Evolutionary conservation across 2,888 invertebrate genomes (phyloP).

Genomic region (Rhorus exstirpatorius): DNA sequence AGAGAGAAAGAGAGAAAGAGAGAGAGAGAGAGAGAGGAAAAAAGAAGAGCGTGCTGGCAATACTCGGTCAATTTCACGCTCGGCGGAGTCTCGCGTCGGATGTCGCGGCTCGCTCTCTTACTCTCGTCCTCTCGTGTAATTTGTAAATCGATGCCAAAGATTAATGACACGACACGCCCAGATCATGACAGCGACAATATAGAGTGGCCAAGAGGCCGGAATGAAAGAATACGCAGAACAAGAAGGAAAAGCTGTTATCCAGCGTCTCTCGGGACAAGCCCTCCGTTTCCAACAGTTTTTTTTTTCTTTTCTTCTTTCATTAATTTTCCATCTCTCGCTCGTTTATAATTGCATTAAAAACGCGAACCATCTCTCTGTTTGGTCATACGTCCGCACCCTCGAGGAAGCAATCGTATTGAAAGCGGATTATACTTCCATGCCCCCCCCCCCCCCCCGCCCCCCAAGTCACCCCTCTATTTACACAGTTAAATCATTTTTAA

Average conservation of each 20-base stretch:
- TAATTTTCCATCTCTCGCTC: slow-evolving; percentile 48
- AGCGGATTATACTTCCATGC: too few species aligned
- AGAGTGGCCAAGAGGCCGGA: slow-evolving; percentile 24
- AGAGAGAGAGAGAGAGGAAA: not conserved
- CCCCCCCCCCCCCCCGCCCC: too few species aligned
- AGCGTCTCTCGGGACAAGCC: slow-evolving; percentile 45
- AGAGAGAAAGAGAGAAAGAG: slow-evolving; percentile 35
- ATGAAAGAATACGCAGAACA: slow-evolving; percentile 35
- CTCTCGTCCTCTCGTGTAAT: slow-evolving; percentile 69
- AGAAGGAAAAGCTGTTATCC: slow-evolving; percentile 56
- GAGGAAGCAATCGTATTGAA: slow-evolving; percentile 63
- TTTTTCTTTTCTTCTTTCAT: slow-evolving; percentile 61
- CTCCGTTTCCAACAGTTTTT: slow-evolving; percentile 55
- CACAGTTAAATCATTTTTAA: too few species aligned
- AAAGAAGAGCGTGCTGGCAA: slow-evolving; percentile 64
- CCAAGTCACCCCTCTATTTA: too few species aligned
- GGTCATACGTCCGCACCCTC: slow-evolving; percentile 64
- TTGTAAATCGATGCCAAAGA: slow-evolving; percentile 75
- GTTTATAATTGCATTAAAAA: slow-evolving; percentile 74
- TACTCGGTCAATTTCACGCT: slow-evolving; percentile 76
- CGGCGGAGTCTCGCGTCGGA: slow-evolving; percentile 51
- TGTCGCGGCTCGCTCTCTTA: slow-evolving; percentile 39
- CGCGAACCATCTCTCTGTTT: slow-evolving; percentile 38
- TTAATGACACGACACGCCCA: slow-evolving; percentile 75
- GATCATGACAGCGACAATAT: slow-evolving; percentile 38